phyloP scores from a whole-genome alignment of 2,888 invertebrate genomes.

The Cantharis lateralis region DNA sequence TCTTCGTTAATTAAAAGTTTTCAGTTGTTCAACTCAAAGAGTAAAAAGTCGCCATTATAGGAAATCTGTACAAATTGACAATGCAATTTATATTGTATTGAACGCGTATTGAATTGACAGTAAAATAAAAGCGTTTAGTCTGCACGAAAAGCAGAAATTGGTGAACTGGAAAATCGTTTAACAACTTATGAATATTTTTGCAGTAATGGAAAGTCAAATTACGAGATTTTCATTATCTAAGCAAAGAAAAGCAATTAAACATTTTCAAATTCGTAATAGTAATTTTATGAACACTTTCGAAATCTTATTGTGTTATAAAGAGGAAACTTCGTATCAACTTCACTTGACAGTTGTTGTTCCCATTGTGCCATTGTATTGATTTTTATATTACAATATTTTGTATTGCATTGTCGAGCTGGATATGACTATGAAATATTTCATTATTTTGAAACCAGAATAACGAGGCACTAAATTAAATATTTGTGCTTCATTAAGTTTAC shows the following conservation, averaged over 20 bases:
- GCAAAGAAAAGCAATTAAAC: background rate
- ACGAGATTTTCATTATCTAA: background rate
- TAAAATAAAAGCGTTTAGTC: background rate
- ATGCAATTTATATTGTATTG: background rate
- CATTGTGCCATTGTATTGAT: background rate
- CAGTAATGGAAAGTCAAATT: background rate
- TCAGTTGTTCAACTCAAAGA: background rate
- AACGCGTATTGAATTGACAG: background rate
- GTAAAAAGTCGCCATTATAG: background rate
- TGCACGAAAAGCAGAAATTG: too few species aligned
- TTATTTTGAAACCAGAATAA: background rate
- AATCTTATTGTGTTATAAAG: background rate
- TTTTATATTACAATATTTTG: background rate
- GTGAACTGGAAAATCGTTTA: background rate
- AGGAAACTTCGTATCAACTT: background rate
- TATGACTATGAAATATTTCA: background rate
- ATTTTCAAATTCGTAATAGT: background rate
- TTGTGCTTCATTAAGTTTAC: background rate
- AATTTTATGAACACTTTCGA: background rate
- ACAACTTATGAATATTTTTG: background rate
- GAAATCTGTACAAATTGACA: background rate
- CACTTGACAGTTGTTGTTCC: background rate
- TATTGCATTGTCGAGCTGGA: background rate
- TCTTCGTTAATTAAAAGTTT: too few species aligned
- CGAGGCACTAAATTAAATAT: background rate